A percentile compares a stretch with the other conserved stretches of the same genome.
Conservation (phyloP, 2,888 invertebrate genomes). For the Volucella bombylans region DNA sequence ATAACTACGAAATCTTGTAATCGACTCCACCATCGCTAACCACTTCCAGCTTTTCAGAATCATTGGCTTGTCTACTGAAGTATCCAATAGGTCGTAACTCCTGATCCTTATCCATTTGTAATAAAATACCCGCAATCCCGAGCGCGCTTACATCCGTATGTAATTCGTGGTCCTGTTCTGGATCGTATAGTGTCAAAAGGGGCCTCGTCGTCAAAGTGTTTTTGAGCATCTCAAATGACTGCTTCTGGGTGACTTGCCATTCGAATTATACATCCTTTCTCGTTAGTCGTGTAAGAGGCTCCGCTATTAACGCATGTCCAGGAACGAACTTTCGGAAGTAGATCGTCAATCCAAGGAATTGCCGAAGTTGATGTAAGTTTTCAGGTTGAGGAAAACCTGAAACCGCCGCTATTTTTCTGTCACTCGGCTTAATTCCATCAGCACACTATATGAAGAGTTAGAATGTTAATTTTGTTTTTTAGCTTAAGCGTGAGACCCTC, state of each 20-base stretch:
- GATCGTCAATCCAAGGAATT: conserved; percentile 11
- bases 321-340: conserved; percentile 3
- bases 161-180: conserved; percentile 3
- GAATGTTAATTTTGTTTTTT: neutral
- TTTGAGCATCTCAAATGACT: conserved; percentile 10
- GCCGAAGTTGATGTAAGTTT: conserved; percentile 5
- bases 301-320: conserved; percentile 11
- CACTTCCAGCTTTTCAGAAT: conserved; percentile 26
- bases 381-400: conserved; percentile 5
- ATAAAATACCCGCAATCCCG: neutral
- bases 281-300: conserved; percentile 8
- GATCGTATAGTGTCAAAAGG: conserved; percentile 10
- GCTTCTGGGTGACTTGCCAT: neutral
- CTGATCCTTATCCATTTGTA: conserved; percentile 8
- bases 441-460: no score
- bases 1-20: conserved; percentile 67
- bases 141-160: neutral
- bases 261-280: neutral
- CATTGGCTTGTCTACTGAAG: no score
- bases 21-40: conserved; percentile 66
- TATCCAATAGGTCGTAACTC: conserved; percentile 1
- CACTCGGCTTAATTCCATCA: no score
- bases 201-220: no score
- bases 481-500: conserved; percentile 17
- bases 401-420: conserved; percentile 4